Evolutionary conservation across 2,888 invertebrate species (phyloP).

Genomic region (Rotaria socialis): DNA sequence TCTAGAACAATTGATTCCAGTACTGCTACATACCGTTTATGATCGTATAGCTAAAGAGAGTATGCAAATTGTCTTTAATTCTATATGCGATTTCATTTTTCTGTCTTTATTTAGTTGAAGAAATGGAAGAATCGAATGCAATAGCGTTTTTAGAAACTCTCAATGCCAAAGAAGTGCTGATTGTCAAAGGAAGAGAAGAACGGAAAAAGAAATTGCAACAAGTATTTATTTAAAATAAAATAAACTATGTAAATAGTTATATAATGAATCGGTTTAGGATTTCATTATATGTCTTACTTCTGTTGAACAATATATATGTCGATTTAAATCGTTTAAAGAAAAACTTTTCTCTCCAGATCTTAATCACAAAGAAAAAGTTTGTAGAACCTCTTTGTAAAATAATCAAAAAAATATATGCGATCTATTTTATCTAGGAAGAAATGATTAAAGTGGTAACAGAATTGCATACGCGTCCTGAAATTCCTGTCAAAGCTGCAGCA

Average conservation of each 20-base stretch:
- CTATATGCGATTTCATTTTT: neutral
- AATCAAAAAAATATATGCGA: neutral
- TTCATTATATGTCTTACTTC: neutral
- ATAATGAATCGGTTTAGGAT: neutral
- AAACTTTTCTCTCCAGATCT: constrained; percentile 12
- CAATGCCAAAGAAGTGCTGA: neutral
- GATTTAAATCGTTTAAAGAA: constrained; percentile 33
- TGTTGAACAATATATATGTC: neutral
- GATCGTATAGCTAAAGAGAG: neutral
- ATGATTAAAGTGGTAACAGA: neutral
- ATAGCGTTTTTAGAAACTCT: neutral
- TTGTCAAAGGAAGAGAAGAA: constrained; percentile 12
- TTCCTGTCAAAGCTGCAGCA: neutral
- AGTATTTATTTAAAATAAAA: neutral
- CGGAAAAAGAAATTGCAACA: constrained; percentile 22
- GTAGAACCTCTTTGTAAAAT: neutral
- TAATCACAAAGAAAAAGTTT: neutral
- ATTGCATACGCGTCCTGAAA: constrained; percentile 27
- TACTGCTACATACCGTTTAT: constrained; percentile 36
- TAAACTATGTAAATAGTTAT: too few species aligned
- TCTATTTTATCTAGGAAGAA: neutral
- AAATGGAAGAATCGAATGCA: neutral
- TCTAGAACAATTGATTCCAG: constrained; percentile 44
- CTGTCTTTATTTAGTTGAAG: neutral
- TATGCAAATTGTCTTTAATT: neutral